Base-by-base conservation (phyloP, 2,797 vertebrate species). In the Triplophysa bombifrons region DNA sequence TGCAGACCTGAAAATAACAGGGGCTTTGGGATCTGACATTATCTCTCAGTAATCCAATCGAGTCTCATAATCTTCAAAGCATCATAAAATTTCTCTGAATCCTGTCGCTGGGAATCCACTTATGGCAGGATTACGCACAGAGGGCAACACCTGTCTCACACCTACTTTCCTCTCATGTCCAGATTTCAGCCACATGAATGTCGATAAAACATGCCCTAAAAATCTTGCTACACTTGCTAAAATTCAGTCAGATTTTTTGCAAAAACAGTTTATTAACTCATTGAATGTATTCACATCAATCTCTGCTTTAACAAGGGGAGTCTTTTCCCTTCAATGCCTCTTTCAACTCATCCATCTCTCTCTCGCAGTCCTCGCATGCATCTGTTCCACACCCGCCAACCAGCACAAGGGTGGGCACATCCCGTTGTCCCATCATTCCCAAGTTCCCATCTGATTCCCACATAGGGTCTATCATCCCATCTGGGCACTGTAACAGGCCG, bases 311-410 rank as follows among this genome's bases (percentile, higher is more conserved):
- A 85, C 92, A 94, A 66, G 91, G 91, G 20, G 92, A 93, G 79
- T 92, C 90, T 19, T 86, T 78, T 69, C 79, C 78, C 68, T 91
- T 89, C 83, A 91, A 86, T 60, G 84, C 84, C 8, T 80, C 88
- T 30, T 92, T 91, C 90, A 93, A 93, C 84, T 92, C 86, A 70
- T 93, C 92, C 89, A 93, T 91, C 86, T 94, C 93, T 77, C 93
- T 92, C 87, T 93, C 92, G 16, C 93, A 95, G 89, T 94, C 93
- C 74, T 94, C 93, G 65, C 93, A 95, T 3, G 91, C 88, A 25
- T 93, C 91, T 0, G 90, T 85, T 27, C 91, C 90, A 17, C 92
- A 92, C 34, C 92, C 92, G 51, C 91, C 93, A 1, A 94, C 90
- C 56, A 94, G 86, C 76, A 94, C 90, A 71, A 93, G 82, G 0